Evolutionary conservation across 1,140 invertebrate species (phyloP), one percentile per base, ranked within the genome.

Genomic region (Cydia fagiglandana): DNA sequence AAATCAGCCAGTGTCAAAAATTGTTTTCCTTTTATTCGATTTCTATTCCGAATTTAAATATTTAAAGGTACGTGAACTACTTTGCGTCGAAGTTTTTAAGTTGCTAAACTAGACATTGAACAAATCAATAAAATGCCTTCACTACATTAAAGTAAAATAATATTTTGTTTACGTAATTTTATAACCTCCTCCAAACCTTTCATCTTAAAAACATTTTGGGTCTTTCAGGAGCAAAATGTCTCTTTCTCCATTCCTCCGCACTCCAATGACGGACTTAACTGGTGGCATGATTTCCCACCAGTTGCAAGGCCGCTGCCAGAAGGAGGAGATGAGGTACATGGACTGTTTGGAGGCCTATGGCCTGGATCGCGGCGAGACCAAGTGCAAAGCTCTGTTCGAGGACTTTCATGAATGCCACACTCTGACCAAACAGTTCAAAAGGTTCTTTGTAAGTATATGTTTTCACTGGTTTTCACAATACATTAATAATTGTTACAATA

Each of bases 341-440:
- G 95, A 97, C 75, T 97, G 96, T 84, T 79, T 96, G 9, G 96
- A 97, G 85, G 96, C 96, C 1, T 97, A 97, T 81, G 96, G 96
- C 5, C 77, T 94, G 12, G 93, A 94, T 13, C 90, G 91, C 47
- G 95, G 94, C 0, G 79, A 91, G 66, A 79, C 84, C 12, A 94
- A 95, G 79, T 97, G 96, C 82, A 73, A 88, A 6, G 83, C 93
- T 73, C 87, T 95, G 4, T 93, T 96, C 20, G 91, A 93, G 0
- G 96, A 97, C 86, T 95, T 95, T 75, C 86, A 93, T 77, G 96
- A 97, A 89, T 97, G 96, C 81, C 82, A 94, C 6, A 90, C 87
- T 2, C 87, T 89, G 76, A 86, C 79, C 0, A 96, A 96, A 83
- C 95, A 96, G 83, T 88, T 92, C 15, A 82, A 91, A 74, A 93